Evolutionary conservation across 2,113 vertebrate species (phyloP), one percentile per base, ranked within the genome.

Genomic region (Phrynosoma blainvillii): DNA sequence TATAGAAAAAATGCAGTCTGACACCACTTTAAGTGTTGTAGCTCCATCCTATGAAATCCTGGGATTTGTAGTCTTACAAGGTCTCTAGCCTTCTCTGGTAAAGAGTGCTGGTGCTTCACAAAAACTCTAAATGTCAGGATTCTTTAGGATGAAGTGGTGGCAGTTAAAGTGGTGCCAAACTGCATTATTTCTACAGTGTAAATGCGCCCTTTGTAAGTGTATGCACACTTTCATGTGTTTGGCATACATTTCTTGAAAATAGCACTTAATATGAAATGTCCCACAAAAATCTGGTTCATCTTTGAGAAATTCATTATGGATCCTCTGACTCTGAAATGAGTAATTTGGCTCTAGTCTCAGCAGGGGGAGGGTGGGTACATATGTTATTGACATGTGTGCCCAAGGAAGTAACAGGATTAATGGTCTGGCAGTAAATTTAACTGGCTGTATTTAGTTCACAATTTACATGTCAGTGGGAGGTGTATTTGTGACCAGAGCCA

Each of bases 401-500:
- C 82, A 91, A 91, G 91, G 87, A 86, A 82, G 62, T 83, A 93
- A 80, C 54, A 79, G 85, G 77, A 86, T 91, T 87, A 91, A 5
- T 52, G 74, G 54, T 21, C 81, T 14, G 1, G 2, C 40, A 89
- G 89, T 56, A 40, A 87, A 47, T 94, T 66, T 86, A 94, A 90
- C 82, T 93, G 89, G 47, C 77, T 85, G 59, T 27, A 32, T 21
- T 93, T 87, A 18, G 25, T 59, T 90, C 90, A 93, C 88, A 90
- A 91, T 95, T 93, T 93, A 84, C 85, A 89, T 89, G 77, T 91
- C 83, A 91, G 65, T 56, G 71, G 85, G 68, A 89, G 89, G 36
- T 47, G 82, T 52, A 94, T 94, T 95, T 94, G 76, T 82, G 87
- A 90, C 88, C 88, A 78, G 87, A 68, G 3, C 78, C 25, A 20